Evolutionary conservation across 2,888 invertebrate species (phyloP).

Genomic region (Cyclophora punctaria): DNA sequence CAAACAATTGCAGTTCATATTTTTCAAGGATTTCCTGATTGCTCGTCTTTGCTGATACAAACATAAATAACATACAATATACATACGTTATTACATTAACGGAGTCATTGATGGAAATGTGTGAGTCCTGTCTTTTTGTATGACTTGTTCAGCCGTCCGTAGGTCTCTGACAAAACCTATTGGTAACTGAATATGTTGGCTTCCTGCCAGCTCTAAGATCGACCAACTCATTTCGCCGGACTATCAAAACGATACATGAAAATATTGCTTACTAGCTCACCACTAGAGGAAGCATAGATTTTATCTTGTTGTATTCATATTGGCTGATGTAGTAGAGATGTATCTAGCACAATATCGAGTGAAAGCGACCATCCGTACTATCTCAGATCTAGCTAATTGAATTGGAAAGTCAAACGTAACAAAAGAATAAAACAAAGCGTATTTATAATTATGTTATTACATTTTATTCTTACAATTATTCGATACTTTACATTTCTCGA

Average conservation of each 20-base stretch:
- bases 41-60: conserved; percentile 10
- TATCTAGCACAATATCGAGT: conserved; percentile 4
- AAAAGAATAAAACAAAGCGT: conserved; percentile 10
- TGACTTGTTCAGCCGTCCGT: conserved; percentile 14
- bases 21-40: conserved; percentile 9
- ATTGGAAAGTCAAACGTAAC: conserved; percentile 7
- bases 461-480: conserved; percentile 22
- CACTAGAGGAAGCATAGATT: background rate
- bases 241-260: conserved; percentile 32
- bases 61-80: conserved; percentile 12
- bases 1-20: too few relatives aligned
- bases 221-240: conserved; percentile 33
- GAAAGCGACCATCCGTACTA: conserved; percentile 10
- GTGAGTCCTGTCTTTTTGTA: conserved; percentile 14
- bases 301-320: conserved; percentile 2
- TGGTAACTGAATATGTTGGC: conserved; percentile 51
- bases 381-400: conserved; percentile 6
- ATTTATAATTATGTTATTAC: too few relatives aligned
- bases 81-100: conserved; percentile 18
- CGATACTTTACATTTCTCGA: conserved; percentile 27
- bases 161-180: conserved; percentile 32
- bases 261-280: conserved; percentile 17
- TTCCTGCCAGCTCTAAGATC: conserved; percentile 34
- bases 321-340: conserved; percentile 1
- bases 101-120: conserved; percentile 9